Conservation (phyloP, 2,888 invertebrate species). For the Nemotelus nigrinus region DNA sequence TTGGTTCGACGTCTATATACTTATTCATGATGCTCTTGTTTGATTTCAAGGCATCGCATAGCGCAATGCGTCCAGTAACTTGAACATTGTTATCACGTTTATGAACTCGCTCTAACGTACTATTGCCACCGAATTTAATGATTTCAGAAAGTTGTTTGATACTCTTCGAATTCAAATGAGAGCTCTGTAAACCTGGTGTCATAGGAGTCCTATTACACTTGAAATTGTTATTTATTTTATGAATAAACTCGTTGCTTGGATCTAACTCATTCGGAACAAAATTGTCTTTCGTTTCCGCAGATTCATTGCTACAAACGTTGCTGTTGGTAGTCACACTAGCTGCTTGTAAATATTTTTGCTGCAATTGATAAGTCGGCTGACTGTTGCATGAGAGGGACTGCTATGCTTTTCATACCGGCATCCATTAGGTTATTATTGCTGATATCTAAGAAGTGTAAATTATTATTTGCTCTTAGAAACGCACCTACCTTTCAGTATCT, state of each 20-base stretch:
- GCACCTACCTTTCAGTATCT: constrained; percentile 82
- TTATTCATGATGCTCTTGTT: constrained; percentile 81
- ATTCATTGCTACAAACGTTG: background rate
- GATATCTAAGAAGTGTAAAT: constrained; percentile 82
- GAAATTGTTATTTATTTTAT: constrained; percentile 72
- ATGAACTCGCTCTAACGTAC: constrained; percentile 80
- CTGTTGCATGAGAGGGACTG: constrained; percentile 79
- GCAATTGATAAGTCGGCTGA: constrained; percentile 60
- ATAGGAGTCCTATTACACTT: constrained; percentile 71
- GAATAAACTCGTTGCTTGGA: constrained; percentile 75
- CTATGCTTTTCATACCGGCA: constrained; percentile 74
- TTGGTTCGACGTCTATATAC: constrained; percentile 77
- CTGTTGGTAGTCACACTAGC: constrained; percentile 16
- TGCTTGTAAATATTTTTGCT: constrained; percentile 7
- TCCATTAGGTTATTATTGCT: constrained; percentile 73
- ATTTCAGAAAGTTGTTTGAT: constrained; percentile 76
- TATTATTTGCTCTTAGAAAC: constrained; percentile 77
- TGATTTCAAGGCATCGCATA: constrained; percentile 77
- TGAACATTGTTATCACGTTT: constrained; percentile 84
- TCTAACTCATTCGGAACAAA: too few relatives aligned
- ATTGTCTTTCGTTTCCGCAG: too few relatives aligned
- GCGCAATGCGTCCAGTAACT: constrained; percentile 77
- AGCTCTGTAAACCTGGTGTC: constrained; percentile 75
- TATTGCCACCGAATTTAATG: constrained; percentile 66
- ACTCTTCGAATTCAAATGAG: constrained; percentile 75